Evolutionary conservation across 2,888 invertebrate species (phyloP).

Genomic region (Tetragonisca angustula): DNA sequence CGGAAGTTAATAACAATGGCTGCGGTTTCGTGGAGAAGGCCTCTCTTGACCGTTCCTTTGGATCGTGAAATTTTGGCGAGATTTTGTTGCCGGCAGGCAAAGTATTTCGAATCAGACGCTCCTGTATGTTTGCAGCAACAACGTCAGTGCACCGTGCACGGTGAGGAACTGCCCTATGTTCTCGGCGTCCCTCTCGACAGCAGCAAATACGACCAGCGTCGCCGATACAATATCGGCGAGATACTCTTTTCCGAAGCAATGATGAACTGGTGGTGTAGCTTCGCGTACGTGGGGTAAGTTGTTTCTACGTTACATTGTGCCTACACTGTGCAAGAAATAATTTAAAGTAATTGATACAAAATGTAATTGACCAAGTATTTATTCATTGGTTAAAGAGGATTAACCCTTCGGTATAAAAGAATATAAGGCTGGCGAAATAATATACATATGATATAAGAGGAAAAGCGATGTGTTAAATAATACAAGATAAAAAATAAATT

Average conservation of each 20-base stretch:
- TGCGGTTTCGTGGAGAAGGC: conserved; percentile 14
- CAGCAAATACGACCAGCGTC: conserved; percentile 89
- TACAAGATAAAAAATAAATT: no score
- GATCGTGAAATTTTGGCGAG: conserved; percentile 48
- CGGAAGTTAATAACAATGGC: conserved; percentile 51
- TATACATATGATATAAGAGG: no score
- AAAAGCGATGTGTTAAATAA: no score
- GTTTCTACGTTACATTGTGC: conserved; percentile 78
- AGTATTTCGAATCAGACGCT: conserved; percentile 34
- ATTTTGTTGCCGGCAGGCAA: conserved; percentile 37
- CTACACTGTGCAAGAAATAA: no score
- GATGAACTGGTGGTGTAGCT: conserved; percentile 96
- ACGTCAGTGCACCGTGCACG: conserved; percentile 86
- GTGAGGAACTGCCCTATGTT: conserved; percentile 94
- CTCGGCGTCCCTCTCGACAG: conserved; percentile 92
- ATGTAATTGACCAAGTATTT: no score
- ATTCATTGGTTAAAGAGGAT: no score
- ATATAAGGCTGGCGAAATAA: no score
- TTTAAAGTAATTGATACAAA: no score
- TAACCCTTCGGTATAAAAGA: no score
- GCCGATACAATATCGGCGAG: conserved; percentile 91
- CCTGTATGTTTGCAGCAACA: conserved; percentile 77
- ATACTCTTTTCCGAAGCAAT: conserved; percentile 92
- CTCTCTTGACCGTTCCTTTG: conserved; percentile 52
- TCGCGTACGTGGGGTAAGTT: conserved; percentile 95